Base-by-base conservation (phyloP, 2,797 vertebrate genomes). In the Ctenosaura bakeri region DNA sequence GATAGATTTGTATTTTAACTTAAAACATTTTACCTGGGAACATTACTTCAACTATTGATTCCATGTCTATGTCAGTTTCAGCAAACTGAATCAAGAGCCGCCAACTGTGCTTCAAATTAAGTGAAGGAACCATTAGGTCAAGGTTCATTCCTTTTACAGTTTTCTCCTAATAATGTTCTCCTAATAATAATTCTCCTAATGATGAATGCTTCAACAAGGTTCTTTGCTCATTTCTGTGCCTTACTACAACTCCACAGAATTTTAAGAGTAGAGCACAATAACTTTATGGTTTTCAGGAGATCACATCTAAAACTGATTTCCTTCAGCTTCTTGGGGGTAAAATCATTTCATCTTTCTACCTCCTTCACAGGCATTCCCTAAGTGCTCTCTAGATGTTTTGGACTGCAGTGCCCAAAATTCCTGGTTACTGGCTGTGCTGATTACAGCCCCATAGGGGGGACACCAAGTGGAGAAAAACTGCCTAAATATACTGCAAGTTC, bases 211-310 rank as follows among this genome's bases (percentile, higher is more conserved):
- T 84, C 89, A 93, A 89, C 76, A 94, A 82, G 0, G 0, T 87
- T 94, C 93, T 64, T 86, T 92, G 87, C 64, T 94, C 76, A 89
- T 76, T 76, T n/a, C 80, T 62, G 5, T 4, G 86, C 90, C 88
- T 92, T 95, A 93, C 71, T 86, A 77, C 32, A 88, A 91, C 94
- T 93, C 93, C 77, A 74, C 91, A 92, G 93, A 95, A 94, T 86
- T 93, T 77, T 88, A 94, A 88, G 93, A 94, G 91, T 88, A 95
- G 92, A 88, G 94, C 95, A 95, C 93, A 96, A 95, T 90, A 59
- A 94, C 90, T 88, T 91, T 91, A 86, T 90, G 94, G 89, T 88
- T 94, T 93, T 95, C 94, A 94, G 89, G 92, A 94, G 93, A 95
- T 90, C 91, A 88, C 84, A 92, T 93, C 92, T 74, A 95, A 93